phyloP scores from a whole-genome alignment of 2,797 vertebrate species.

The Pseudotriccus pelzelni region DNA sequence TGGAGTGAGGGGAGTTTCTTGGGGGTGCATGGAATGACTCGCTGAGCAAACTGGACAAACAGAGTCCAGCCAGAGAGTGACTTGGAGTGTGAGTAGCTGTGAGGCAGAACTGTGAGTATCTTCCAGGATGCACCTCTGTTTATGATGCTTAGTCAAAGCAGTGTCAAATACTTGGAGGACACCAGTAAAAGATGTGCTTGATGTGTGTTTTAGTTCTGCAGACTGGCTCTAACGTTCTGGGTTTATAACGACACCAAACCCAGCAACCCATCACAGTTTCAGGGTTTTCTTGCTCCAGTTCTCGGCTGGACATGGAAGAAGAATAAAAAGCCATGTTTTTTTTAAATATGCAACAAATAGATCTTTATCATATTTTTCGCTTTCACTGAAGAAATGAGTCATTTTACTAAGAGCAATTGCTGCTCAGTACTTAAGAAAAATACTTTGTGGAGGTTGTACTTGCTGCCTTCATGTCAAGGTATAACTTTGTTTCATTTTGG shows the following conservation, averaged over 20 bases:
- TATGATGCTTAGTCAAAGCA: not conserved
- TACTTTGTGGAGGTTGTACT: not conserved
- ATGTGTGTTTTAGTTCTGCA: not conserved
- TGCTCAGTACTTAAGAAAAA: not conserved
- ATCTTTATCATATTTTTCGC: not conserved
- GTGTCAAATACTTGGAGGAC: not conserved
- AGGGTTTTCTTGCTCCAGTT: not conserved
- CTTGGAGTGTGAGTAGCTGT: not conserved
- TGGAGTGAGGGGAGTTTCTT: not conserved
- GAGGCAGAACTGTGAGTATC: not conserved
- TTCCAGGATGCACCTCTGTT: not conserved
- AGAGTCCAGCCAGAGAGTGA: not conserved
- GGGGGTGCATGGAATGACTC: rapidly evolving
- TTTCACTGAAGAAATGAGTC: not conserved
- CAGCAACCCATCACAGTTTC: not conserved
- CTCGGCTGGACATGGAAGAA: not conserved
- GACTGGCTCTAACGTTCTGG: not conserved
- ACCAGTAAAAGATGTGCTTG: not conserved
- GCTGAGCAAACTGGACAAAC: not conserved
- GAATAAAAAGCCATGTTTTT: not conserved
- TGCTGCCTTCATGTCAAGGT: not conserved
- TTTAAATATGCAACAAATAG: not conserved
- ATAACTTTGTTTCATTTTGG: not conserved
- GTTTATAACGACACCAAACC: not conserved
- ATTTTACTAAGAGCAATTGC: not conserved